These are phyloP conservation scores for Rhagoletis zephyria DNA, from an alignment of 1,140 invertebrate species.

Conservation along the genomic window DNA sequence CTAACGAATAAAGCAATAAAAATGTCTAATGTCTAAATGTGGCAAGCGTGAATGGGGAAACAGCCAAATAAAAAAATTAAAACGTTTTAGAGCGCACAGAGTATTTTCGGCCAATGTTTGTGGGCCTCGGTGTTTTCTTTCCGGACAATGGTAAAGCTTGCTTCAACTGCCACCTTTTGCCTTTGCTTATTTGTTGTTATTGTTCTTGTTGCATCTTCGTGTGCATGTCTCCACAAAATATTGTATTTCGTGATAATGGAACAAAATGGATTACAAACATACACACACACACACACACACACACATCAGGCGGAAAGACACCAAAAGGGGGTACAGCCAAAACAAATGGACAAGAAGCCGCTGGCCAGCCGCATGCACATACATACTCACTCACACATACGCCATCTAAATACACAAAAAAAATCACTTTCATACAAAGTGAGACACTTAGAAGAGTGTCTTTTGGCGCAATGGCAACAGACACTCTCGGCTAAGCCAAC, in stretches of 20 bases:
- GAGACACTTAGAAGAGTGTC: background rate
- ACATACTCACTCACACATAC: background rate
- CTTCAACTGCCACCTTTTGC: background rate
- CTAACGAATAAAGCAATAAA: conserved; percentile 21
- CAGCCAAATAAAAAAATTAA: background rate
- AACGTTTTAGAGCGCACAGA: background rate
- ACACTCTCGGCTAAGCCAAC: background rate
- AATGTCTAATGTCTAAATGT: background rate
- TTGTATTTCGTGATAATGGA: background rate
- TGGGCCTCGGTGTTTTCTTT: background rate
- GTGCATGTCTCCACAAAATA: background rate
- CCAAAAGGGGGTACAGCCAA: background rate
- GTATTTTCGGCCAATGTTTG: background rate
- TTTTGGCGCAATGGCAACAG: background rate
- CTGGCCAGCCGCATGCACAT: background rate
- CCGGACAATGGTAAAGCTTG: background rate
- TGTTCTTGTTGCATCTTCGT: background rate
- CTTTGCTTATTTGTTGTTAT: background rate
- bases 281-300: background rate
- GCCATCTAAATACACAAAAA: background rate
- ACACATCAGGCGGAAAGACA: background rate
- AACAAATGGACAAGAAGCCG: background rate
- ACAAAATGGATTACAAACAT: background rate
- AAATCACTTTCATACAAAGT: background rate
- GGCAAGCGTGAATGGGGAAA: background rate